phyloP scores from a whole-genome alignment of 2,888 invertebrate genomes.

The Leucania comma region DNA sequence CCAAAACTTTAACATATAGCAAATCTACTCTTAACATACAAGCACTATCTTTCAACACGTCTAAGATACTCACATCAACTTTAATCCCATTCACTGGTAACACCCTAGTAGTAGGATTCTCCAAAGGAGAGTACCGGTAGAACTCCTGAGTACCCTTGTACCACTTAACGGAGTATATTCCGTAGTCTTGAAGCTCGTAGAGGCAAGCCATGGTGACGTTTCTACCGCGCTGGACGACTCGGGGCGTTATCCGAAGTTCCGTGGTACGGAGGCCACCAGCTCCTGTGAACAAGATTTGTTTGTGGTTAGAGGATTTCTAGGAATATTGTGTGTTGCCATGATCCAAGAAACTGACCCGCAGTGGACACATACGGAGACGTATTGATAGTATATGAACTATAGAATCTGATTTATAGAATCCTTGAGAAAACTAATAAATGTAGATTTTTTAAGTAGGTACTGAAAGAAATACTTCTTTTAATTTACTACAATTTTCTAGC shows the following conservation, averaged over 20 bases:
- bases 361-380: too few species aligned
- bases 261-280: constrained; percentile 93
- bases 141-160: constrained; percentile 96
- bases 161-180: constrained; percentile 96
- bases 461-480: neutral
- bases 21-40: neutral
- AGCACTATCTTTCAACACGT: neutral
- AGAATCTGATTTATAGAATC: too few species aligned
- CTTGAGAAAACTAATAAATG: neutral
- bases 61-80: constrained; percentile 94
- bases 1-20: neutral
- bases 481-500: too few species aligned
- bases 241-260: constrained; percentile 93
- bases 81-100: constrained; percentile 94
- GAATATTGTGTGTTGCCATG: neutral
- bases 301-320: constrained; percentile 11
- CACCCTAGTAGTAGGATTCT: constrained; percentile 93
- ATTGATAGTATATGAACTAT: too few species aligned
- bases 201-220: constrained; percentile 94
- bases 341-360: too few species aligned
- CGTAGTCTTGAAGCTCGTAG: constrained; percentile 94
- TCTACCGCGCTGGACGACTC: constrained; percentile 93
- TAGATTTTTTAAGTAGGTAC: neutral
- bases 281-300: constrained; percentile 82
- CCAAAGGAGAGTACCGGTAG: constrained; percentile 95